Conservation (phyloP, 2,113 vertebrate genomes). For the Cyphomyrus plagiostoma region DNA sequence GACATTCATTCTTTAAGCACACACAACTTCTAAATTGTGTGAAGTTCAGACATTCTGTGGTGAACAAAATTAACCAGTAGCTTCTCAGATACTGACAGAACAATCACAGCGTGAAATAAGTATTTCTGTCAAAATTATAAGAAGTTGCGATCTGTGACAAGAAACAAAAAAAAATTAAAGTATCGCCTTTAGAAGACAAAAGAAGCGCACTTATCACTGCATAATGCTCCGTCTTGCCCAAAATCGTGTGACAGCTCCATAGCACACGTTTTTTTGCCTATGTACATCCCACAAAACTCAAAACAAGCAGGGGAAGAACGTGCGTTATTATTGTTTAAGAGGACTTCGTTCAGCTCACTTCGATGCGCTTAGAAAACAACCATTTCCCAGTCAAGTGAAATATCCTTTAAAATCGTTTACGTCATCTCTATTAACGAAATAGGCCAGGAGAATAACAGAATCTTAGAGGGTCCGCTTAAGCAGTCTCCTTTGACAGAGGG, state of each 20-base stretch:
- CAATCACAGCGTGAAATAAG: not conserved
- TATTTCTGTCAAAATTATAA: not conserved
- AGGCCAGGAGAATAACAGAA: not conserved
- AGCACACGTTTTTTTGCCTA: not conserved
- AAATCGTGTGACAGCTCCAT: not conserved
- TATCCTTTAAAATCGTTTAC: not conserved
- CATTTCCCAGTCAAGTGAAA: not conserved
- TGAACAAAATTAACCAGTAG: not conserved
- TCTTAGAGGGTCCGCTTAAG: not conserved
- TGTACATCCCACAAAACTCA: not conserved
- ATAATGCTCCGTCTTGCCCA: not conserved
- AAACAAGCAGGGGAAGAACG: not conserved
- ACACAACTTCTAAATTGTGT: not conserved
- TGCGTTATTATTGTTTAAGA: not conserved
- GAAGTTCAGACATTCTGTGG: not conserved
- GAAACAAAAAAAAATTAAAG: not conserved
- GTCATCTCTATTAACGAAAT: not conserved
- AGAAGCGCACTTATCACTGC: not conserved
- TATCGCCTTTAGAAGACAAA: not conserved
- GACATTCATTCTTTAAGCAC: not conserved
- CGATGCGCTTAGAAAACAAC: not conserved
- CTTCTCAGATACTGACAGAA: not conserved
- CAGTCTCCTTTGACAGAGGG: not conserved
- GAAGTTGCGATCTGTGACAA: not conserved
- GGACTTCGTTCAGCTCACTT: not conserved